Evolutionary conservation across 2,113 vertebrate species (phyloP).

Genomic region (Garra rufa): DNA sequence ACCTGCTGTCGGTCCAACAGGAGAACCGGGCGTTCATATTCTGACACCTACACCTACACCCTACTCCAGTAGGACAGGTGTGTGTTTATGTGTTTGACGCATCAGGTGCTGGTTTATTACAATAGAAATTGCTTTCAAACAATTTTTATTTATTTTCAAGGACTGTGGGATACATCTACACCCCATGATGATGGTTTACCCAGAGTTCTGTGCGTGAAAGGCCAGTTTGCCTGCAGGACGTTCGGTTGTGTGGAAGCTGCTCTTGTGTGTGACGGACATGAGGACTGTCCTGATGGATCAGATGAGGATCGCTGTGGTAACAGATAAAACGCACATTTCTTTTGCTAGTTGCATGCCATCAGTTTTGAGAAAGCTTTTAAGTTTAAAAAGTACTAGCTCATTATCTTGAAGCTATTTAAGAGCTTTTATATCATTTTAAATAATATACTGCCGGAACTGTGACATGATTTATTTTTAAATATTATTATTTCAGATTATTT

Average conservation of each 20-base stretch:
- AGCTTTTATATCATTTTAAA: not conserved
- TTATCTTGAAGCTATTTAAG: not conserved
- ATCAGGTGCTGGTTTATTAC: not conserved
- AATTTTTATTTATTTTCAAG: constrained; percentile 46
- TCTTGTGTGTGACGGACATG: constrained; percentile 78
- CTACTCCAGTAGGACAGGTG: constrained; percentile 56
- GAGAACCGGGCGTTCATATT: constrained; percentile 58
- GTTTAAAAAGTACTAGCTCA: no score
- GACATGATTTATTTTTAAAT: not conserved
- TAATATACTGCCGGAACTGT: not conserved
- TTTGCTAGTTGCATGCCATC: not conserved
- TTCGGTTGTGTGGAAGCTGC: constrained; percentile 78
- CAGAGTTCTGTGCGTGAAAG: constrained; percentile 71
- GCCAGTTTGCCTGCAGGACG: constrained; percentile 74
- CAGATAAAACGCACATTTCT: constrained; percentile 16
- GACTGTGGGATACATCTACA: constrained; percentile 39
- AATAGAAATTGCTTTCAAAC: not conserved
- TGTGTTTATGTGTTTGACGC: constrained; percentile 28
- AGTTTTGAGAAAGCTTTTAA: not conserved
- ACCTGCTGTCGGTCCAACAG: constrained; percentile 53
- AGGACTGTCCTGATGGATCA: constrained; percentile 81
- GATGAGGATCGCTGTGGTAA: constrained; percentile 83
- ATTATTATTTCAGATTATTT: no score
- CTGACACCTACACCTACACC: constrained; percentile 36
- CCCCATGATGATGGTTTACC: constrained; percentile 61